Base-by-base conservation (phyloP, 30 jellyfish, hydroid and myxozoan genomes). In the Aurelia aurita complex sp. Pacific region DNA sequence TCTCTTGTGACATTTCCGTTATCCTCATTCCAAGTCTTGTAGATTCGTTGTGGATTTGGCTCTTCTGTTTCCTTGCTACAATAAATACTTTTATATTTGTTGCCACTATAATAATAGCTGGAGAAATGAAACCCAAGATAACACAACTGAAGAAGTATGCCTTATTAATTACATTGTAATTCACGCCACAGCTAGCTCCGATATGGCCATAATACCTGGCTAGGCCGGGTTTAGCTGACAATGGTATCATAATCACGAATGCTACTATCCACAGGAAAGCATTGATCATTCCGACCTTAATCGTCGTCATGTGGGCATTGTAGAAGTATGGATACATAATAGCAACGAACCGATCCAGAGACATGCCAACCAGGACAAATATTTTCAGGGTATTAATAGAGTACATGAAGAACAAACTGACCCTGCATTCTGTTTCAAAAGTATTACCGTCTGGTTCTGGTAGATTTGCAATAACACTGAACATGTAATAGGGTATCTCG, bases 121-220 rank as follows among this genome's bases (percentile, higher is more conserved):
- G 91, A 2, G 69, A 14, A 2, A 81, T 8, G 23, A 54, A 52
- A 32, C n/a, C 65, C 18, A 81, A 10, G 32, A 55, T 1, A 1
- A 46, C 5, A 1, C 42, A 50, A 32, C 63, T 15, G 5, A 69
- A 12, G 13, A 81, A n/a, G 50, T 67, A 81, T 2, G 62, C 63
- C 52, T 54, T 81, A 42, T 69, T 65, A 2, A 67, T 59, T 43
- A n/a, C 2, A 34, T 35, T 46, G 84, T 83, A 81, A 23, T 34
- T 29, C 36, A 81, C 82, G 11, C 91, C 91, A 57, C 91, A 81
- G 52, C 69, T 57, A 1, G 77, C 42, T 6, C 91, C 91, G 35
- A 29, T 15, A 29, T 51, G 40, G n/a, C 84, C 91, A 43, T 51
- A 32, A 72, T 81, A 81, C 17, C 29, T 36, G 15, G 59, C 71